Evolutionary conservation across 2,888 invertebrate genomes (phyloP), one percentile per base, ranked within the genome.

Genomic region (Matsumyia berberina): DNA sequence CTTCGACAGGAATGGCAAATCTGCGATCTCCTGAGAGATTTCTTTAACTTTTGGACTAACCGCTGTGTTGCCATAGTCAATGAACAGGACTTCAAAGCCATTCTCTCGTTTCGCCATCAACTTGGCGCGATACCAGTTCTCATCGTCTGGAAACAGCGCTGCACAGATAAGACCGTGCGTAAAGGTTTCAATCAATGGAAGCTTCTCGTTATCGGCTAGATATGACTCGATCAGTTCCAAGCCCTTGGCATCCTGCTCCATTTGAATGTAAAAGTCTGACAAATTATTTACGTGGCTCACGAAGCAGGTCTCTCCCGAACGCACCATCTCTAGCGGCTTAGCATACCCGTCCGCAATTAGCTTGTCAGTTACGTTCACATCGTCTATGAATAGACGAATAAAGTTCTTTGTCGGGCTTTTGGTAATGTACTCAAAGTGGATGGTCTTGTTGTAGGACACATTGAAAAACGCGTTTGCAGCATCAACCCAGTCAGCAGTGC

Each of bases 191-290:
- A 95, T 88, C 5, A 92, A 91, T 0, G 93, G 92, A 88, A 94
- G 93, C 86, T 92, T 92, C 35, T 93, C 92, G 0, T 93, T 94
- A 15, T 93, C 93, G 0, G 92, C 90, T 90, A 95, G 92, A 76
- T 93, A 93, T 0, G 93, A 90, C 77, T 93, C 93, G 89, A 95
- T 93, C 8, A 93, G 89, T 80, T 95, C 94, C 37, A 95, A 88
- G 6, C 94, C 94, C 51, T 91, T 91, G 1, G 92, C 92, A 60
- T 93, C 93, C n/a, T 94, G 94, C 88, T 95, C 96, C 82, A 96
- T 92, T 88, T 96, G 96, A 17, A 96, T 93, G 94, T 95, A 96
- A 89, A 97, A 97, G 88, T 96, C 95, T 0, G 94, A 93, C 0
- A 96, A 94, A 0, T 95, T 94, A 89, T 95, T 95, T 0, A 95